Evolutionary conservation across 1,140 invertebrate genomes (phyloP), one percentile per base, ranked within the genome.

Genomic region (Steinernema feltiae): DNA sequence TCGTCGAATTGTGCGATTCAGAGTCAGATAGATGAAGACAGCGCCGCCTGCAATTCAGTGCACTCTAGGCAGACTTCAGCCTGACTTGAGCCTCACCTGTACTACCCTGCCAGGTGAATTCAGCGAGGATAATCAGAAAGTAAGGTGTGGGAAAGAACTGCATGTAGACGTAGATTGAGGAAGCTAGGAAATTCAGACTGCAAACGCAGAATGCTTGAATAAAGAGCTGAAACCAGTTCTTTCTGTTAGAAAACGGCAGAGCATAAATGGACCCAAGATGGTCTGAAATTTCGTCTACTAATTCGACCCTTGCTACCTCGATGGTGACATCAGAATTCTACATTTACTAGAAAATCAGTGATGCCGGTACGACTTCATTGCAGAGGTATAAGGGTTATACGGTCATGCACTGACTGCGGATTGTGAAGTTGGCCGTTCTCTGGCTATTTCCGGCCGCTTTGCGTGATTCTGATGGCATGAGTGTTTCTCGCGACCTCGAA

Each of bases 161-260:
- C 35, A 41, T 41, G 35, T 41, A 41, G 7, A 41, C 35, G 35
- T 75, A 75, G 31, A 75, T 31, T 1, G 53, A 30, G 2, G 74
- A 53, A 24, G 48, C 70, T 3, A 41, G n/a, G 21, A 70, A 70
- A 18, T 75, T 75, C 27, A 75, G 70, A 32, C 35, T 48, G 31
- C 74, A 75, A 17, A 75, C 53, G 18, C 35, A 70, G 48, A 69
- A 75, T 29, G 69, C 69, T 75, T 75, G 74, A 17, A 75, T 41
- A 69, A 75, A 75, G 29, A 75, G 69, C 74, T 75, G 32, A 27
- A 63, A 63, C 7, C 53, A 15, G 7, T 17, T 63, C n/a, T 63
- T 63, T 15, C 24, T n/a, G 7, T 27, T 21, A 27, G 53, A n/a
- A 63, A 12, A n/a, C 41, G 41, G 12, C 15, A 63, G 53, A 41